Percentiles rank a stretch among this genome's conserved stretches.
These are phyloP conservation scores for Rhagologus leucostigma DNA, from an alignment of 2,113 vertebrate genomes.

Conservation along the genomic window DNA sequence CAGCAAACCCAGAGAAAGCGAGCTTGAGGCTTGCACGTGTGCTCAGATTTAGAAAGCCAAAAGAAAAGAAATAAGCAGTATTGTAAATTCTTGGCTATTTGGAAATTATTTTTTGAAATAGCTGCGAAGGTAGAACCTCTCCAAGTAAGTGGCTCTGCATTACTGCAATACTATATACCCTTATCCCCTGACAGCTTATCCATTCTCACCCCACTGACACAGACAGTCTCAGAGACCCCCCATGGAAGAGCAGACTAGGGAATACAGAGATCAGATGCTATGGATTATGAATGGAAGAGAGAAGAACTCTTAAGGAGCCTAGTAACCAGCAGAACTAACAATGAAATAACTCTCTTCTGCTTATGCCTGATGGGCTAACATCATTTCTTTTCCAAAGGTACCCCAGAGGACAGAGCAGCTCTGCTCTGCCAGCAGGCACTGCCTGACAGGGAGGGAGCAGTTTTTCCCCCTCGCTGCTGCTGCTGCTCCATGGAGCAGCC, in stretches of 20 bases:
- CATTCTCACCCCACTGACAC: neutral
- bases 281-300: neutral
- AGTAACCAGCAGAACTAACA: neutral
- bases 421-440: neutral
- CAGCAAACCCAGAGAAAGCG: neutral
- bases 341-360: neutral
- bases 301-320: neutral
- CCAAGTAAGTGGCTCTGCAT: neutral
- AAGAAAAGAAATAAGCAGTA: neutral
- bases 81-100: neutral
- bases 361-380: neutral
- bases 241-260: neutral
- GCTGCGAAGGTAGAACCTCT: neutral
- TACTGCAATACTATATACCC: neutral
- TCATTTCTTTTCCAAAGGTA: neutral
- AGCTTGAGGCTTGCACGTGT: neutral
- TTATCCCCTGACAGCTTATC: neutral
- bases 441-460: neutral
- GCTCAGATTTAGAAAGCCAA: neutral
- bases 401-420: neutral
- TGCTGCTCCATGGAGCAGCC: neutral
- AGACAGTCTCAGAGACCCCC: neutral
- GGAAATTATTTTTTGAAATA: neutral
- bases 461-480: neutral
- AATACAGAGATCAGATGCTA: neutral